Evolutionary conservation across 2,888 invertebrate genomes (phyloP).

Genomic region (Darwinula stevensoni): DNA sequence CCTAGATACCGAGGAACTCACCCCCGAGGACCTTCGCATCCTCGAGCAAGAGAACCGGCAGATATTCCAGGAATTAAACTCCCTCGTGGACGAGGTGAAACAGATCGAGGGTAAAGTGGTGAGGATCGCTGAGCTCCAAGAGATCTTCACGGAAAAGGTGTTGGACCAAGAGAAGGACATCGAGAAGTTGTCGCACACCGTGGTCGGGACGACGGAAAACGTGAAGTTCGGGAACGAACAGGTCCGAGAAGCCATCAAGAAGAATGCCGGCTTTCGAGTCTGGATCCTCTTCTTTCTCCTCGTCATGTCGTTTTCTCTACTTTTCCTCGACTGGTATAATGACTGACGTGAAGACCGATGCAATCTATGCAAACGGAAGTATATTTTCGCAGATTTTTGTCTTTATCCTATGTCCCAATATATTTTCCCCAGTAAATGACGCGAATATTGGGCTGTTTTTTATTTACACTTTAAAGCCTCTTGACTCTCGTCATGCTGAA

Average conservation of each 20-base stretch:
- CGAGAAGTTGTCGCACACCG: slow-evolving; percentile 57
- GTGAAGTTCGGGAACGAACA: slow-evolving; percentile 89
- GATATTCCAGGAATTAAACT: slow-evolving; percentile 56
- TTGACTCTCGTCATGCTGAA: no score
- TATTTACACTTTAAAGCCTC: no score
- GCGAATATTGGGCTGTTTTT: no score
- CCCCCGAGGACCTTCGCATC: slow-evolving; percentile 66
- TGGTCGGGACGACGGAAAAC: slow-evolving; percentile 76
- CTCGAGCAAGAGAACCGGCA: slow-evolving; percentile 72
- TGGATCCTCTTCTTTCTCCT: slow-evolving; percentile 82
- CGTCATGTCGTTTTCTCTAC: slow-evolving; percentile 75
- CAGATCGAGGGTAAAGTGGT: slow-evolving; percentile 73
- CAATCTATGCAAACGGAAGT: no score
- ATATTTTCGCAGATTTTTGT: no score
- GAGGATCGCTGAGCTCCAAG: slow-evolving; percentile 78
- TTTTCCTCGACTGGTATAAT: slow-evolving; percentile 98
- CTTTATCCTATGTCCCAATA: no score
- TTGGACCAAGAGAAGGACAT: slow-evolving; percentile 78
- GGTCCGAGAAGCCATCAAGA: slow-evolving; percentile 82
- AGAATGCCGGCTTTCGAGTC: slow-evolving; percentile 77
- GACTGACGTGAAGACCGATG: no score
- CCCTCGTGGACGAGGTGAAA: slow-evolving; percentile 61
- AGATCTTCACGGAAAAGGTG: slow-evolving; percentile 81
- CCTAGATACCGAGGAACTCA: slow-evolving; percentile 17
- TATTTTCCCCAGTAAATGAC: no score